Evolutionary conservation across 2,888 invertebrate species (phyloP).

Genomic region (Aphidoletes aphidimyza): DNA sequence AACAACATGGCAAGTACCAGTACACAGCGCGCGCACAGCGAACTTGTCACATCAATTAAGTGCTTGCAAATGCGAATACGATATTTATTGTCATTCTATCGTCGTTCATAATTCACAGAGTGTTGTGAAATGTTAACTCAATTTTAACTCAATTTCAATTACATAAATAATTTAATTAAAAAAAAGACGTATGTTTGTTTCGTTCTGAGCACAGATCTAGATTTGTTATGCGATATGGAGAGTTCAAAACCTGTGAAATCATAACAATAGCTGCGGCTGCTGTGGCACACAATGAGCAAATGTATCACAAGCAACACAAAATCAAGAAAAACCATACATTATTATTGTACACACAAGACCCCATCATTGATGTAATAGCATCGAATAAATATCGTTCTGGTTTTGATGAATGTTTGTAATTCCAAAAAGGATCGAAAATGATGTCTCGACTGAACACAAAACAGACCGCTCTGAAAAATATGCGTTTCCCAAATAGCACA

Average conservation of each 20-base stretch:
- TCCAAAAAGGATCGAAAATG: neutral
- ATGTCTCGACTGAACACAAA: neutral
- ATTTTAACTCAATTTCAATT: conserved; percentile 7
- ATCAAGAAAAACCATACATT: neutral
- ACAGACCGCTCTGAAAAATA: neutral
- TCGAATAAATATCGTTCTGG: neutral
- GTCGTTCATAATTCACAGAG: neutral
- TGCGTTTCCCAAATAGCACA: neutral
- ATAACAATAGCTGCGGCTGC: neutral
- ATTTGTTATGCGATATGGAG: neutral
- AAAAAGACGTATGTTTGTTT: neutral
- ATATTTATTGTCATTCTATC: neutral
- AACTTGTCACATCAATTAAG: neutral
- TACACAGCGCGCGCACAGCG: neutral
- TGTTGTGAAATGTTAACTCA: neutral
- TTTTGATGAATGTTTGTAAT: neutral
- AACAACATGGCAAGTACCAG: neutral
- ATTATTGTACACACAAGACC: too few species aligned
- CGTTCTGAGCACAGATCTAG: neutral
- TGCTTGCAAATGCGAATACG: neutral
- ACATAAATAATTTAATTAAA: conserved; percentile 8
- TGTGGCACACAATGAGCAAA: neutral
- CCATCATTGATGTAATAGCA: neutral
- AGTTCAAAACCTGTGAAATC: neutral
- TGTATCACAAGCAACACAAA: too few species aligned